Percentiles rank a stretch among this genome's conserved stretches.
Evolutionary conservation across 2,113 vertebrate genomes (phyloP).

Genomic region (Cephalopterus ornatus): DNA sequence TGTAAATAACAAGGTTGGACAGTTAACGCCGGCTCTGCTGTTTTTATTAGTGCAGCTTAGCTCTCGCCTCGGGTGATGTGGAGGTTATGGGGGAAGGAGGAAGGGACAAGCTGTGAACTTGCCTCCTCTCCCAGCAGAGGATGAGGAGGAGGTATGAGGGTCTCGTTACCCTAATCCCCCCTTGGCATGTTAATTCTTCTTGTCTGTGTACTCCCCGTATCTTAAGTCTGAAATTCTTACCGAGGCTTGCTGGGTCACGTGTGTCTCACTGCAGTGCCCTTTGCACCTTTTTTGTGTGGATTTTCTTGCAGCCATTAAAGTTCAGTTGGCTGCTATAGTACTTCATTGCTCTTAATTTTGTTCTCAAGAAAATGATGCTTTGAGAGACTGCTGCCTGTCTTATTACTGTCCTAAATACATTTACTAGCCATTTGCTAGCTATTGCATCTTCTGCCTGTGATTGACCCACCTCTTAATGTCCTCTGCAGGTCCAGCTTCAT

Average conservation of each 20-base stretch:
- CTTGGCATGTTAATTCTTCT: background rate
- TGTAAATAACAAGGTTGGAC: constrained; percentile 56
- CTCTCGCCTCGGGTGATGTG: background rate
- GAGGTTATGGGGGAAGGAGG: constrained; percentile 19
- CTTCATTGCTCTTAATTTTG: background rate
- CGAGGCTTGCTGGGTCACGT: background rate
- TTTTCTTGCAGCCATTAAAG: background rate
- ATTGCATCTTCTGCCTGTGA: background rate
- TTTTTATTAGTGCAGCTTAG: constrained; percentile 40
- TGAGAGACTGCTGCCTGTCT: background rate
- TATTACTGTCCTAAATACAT: background rate
- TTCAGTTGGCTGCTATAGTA: background rate
- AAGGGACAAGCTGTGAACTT: constrained; percentile 1
- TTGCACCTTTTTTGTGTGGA: background rate
- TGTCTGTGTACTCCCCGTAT: background rate
- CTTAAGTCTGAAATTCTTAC: background rate
- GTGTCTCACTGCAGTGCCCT: background rate
- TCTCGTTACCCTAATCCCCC: background rate
- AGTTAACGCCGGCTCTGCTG: constrained; percentile 23
- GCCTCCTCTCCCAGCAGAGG: background rate
- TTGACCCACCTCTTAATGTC: background rate
- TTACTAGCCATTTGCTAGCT: background rate
- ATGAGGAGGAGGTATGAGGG: background rate
- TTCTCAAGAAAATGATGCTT: background rate
- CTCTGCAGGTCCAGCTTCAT: background rate